phyloP scores from a whole-genome alignment of 2,797 vertebrate genomes.

The Sebastes miniatus region DNA sequence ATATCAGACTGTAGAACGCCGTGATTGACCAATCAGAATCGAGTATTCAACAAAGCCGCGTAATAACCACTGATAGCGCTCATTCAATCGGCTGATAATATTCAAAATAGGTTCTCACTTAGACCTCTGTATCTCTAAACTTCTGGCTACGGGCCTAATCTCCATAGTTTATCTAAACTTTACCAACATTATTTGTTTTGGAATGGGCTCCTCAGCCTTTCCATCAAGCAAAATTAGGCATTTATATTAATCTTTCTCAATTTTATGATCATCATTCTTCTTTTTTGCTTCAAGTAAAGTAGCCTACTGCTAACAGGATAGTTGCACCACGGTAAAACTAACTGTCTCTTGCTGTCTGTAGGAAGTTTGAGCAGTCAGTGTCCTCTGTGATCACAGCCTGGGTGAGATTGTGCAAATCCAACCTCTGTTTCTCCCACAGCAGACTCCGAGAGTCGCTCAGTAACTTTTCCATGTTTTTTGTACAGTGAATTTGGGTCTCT shows the following conservation, averaged over 20 bases:
- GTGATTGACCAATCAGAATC: too few relatives aligned
- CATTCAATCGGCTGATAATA: too few relatives aligned
- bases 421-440: slow-evolving; percentile 18
- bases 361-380: neutral
- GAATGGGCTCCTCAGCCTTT: neutral
- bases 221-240: neutral
- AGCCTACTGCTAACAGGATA: neutral
- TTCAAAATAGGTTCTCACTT: neutral
- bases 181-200: neutral
- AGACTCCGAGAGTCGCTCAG: slow-evolving; percentile 11
- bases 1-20: too few relatives aligned
- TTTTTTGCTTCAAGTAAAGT: neutral
- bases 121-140: neutral
- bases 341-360: too few relatives aligned
- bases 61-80: too few relatives aligned
- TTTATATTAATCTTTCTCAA: neutral
- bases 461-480: neutral
- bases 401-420: neutral
- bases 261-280: neutral
- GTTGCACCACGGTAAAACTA: neutral
- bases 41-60: too few relatives aligned
- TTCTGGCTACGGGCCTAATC: neutral
- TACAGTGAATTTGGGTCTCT: slow-evolving; percentile 3
- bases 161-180: neutral
- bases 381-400: neutral